Conservation (phyloP, 2,888 invertebrate species). For the Magallana nippona region DNA sequence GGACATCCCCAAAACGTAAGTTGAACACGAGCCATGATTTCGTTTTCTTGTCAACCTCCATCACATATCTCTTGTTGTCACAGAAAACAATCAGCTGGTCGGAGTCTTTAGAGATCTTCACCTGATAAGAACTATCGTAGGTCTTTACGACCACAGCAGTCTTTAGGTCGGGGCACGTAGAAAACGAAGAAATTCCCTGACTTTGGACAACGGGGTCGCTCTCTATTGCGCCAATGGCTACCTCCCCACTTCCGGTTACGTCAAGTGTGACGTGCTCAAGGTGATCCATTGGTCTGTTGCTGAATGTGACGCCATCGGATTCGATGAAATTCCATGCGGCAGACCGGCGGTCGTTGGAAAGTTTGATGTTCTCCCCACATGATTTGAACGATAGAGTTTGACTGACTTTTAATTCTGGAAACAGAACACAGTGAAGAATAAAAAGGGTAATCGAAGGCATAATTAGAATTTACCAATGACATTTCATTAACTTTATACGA, state of each 20-base stretch:
- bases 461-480: too few species aligned
- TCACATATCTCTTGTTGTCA: background rate
- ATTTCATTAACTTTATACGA: too few species aligned
- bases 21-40: constrained; percentile 31
- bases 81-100: background rate
- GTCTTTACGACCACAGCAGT: constrained; percentile 26
- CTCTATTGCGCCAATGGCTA: constrained; percentile 31
- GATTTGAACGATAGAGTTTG: background rate
- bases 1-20: constrained; percentile 22
- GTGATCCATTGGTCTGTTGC: constrained; percentile 9
- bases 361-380: constrained; percentile 18
- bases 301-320: constrained; percentile 34
- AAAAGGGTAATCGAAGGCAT: too few species aligned
- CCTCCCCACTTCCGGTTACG: constrained; percentile 27
- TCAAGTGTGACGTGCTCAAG: background rate
- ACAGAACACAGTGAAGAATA: background rate
- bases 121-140: background rate
- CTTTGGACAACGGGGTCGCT: constrained; percentile 8
- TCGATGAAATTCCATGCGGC: background rate
- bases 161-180: constrained; percentile 10
- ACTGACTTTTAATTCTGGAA: background rate
- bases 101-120: background rate
- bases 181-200: background rate
- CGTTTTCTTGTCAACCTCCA: background rate
- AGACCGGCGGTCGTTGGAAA: background rate